Base-by-base conservation (phyloP, 2,888 invertebrate genomes). In the Seladonia tumulorum region DNA sequence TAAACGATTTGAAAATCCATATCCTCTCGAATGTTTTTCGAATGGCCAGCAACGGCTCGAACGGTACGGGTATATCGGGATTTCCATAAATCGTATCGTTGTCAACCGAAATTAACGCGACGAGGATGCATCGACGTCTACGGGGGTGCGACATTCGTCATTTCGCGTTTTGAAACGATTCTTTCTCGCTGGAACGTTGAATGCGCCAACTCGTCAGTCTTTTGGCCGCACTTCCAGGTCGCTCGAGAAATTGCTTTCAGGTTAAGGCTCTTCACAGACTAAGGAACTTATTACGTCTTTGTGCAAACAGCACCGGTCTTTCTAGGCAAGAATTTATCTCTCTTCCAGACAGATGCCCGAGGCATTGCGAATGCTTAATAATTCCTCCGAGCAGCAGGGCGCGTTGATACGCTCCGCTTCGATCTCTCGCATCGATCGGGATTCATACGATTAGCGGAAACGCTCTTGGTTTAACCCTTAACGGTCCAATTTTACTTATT, bases 181-280 rank as follows among this genome's bases (percentile, higher is more conserved):
- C 49, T 76, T 70, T 70, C 71, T 57, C 42, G 22, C 53, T 71
- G 47, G 16, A 49, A 49, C 49, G 47, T 57, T 57, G 63, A 76
- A 72, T 35, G 74, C 42, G 35, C 35, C 49, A 53, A 57, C 57
- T 76, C 39, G 39, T 57, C 74, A 76, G 60, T 39, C 73, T 79
- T 81, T 70, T 35, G 76, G 77, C 79, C 82, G 80, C 78, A 63
- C 81, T 88, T 88, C 76, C 76, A 71, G 86, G 86, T 83, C 76
- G 83, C 14, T 42, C 14, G 49, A 81, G 81, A 87, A 88, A 88
- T 88, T 86, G 80, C 88, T 83, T 76, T n/a, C 83, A 82, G 88
- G 75, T 82, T 78, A 63, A 76, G 76, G 75, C 81, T 86, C 70
- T 83, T 82, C 80, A 14, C 81, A 49, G 81, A 71, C 74, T n/a